Percentiles rank a stretch among this genome's conserved stretches.
phyloP scores from a whole-genome alignment of 1,140 invertebrate species.

The Drosophila takahashii region DNA sequence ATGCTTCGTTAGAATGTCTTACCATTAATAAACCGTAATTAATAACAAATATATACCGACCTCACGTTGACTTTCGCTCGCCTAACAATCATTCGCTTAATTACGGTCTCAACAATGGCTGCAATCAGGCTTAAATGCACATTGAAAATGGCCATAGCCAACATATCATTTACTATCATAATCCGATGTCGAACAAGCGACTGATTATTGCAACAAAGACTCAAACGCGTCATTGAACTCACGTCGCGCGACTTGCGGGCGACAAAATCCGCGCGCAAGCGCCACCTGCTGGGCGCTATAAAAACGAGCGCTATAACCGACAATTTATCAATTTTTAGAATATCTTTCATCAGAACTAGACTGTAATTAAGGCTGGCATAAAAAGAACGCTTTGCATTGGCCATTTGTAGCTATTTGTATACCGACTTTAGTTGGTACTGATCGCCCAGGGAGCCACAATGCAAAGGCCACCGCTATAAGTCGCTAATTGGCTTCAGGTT shows the following conservation, averaged over 20 bases:
- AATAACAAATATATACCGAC: not conserved
- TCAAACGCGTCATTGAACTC: constrained; percentile 31
- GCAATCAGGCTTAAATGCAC: constrained; percentile 61
- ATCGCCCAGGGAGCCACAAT: constrained; percentile 17
- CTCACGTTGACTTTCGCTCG: constrained; percentile 47
- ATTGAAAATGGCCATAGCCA: constrained; percentile 38
- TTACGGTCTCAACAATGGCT: constrained; percentile 48
- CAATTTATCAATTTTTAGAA: constrained; percentile 61
- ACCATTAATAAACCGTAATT: constrained; percentile 5
- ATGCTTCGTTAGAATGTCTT: constrained; percentile 4
- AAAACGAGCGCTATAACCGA: constrained; percentile 30
- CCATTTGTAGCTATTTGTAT: constrained; percentile 4
- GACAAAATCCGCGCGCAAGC: constrained; percentile 37
- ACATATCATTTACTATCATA: constrained; percentile 56
- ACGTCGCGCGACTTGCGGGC: constrained; percentile 31
- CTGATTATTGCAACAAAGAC: constrained; percentile 28
- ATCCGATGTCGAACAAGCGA: constrained; percentile 43
- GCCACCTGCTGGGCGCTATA: constrained; percentile 53
- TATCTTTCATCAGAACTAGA: constrained; percentile 35
- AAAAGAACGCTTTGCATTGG: constrained; percentile 8
- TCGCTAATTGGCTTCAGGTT: constrained; percentile 60
- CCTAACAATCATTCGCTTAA: constrained; percentile 44
- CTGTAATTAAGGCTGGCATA: constrained; percentile 31
- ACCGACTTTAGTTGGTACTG: not conserved
- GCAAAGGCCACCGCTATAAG: constrained; percentile 22